Evolutionary conservation across 2,797 vertebrate species (phyloP).

Genomic region (Coranthus polyacanthus): DNA sequence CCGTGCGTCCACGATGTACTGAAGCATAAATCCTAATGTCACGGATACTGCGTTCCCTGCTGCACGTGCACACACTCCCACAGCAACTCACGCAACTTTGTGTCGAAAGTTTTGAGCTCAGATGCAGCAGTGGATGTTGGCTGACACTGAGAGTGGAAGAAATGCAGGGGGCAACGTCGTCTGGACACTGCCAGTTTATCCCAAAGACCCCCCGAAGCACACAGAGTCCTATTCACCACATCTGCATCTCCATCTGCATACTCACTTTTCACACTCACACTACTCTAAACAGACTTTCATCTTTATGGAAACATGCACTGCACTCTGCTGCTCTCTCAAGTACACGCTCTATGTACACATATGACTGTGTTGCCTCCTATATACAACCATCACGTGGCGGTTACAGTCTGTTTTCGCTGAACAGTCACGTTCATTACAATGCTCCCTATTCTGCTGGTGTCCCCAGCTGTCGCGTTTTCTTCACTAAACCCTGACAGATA

Average conservation of each 20-base stretch:
- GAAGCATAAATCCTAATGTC: too few species aligned
- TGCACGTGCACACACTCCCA: conserved; percentile 14
- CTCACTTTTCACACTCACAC: conserved; percentile 60
- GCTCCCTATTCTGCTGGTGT: conserved; percentile 29
- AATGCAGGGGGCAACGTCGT: conserved; percentile 22
- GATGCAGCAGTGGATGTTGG: conserved; percentile 32
- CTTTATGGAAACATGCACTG: conserved; percentile 60
- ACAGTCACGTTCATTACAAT: conserved; percentile 19
- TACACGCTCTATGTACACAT: conserved; percentile 50
- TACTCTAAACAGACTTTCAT: conserved; percentile 76
- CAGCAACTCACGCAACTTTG: not conserved
- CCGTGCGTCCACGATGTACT: too few species aligned
- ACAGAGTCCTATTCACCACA: conserved; percentile 70
- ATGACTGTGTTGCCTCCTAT: conserved; percentile 36
- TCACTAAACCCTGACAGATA: conserved; percentile 26
- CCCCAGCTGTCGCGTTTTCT: conserved; percentile 23
- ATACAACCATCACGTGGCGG: conserved; percentile 58
- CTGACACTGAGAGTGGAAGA: conserved; percentile 46
- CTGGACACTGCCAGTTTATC: conserved; percentile 44
- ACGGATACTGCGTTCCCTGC: not conserved
- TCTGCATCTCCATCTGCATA: conserved; percentile 72
- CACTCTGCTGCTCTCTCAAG: conserved; percentile 31
- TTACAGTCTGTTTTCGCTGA: conserved; percentile 49
- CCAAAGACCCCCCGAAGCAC: conserved; percentile 41
- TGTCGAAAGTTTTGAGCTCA: conserved; percentile 13